Evolutionary conservation across 1,140 invertebrate species (phyloP).

Genomic region (Hesperophylax magnus): DNA sequence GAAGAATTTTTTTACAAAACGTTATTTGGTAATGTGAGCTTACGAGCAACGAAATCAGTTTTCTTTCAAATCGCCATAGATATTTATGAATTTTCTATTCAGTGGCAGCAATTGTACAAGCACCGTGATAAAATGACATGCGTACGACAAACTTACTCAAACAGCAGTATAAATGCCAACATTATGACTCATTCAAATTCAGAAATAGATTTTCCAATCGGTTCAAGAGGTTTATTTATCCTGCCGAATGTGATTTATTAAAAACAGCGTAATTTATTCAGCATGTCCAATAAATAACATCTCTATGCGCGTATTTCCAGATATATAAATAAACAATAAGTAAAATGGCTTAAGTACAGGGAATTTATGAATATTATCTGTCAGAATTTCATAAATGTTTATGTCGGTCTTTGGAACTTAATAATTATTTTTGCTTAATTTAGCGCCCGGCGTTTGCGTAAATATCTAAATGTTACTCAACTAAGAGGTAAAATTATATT

Average conservation of each 20-base stretch:
- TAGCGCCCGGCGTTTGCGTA: too few species aligned
- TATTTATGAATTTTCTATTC: neutral
- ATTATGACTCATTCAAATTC: constrained; percentile 52
- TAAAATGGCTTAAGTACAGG: too few species aligned
- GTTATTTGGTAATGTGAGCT: too few species aligned
- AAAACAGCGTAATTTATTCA: constrained; percentile 2
- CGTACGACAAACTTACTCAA: constrained; percentile 1
- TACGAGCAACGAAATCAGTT: neutral
- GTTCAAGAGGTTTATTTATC: constrained; percentile 20
- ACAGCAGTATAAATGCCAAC: neutral
- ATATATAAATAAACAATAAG: too few species aligned
- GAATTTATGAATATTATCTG: too few species aligned
- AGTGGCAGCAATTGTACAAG: neutral
- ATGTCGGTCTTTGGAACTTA: too few species aligned
- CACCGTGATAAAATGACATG: neutral
- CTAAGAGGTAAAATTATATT: too few species aligned
- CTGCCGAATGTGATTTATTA: neutral
- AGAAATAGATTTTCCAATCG: constrained; percentile 48
- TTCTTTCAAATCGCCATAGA: neutral
- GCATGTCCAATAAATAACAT: constrained; percentile 11
- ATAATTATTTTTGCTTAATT: too few species aligned
- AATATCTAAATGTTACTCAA: too few species aligned
- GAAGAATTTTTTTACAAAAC: too few species aligned
- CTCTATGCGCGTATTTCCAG: neutral
- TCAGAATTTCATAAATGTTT: too few species aligned